Conservation (phyloP, 2,797 vertebrate species). For the Anolis apletophallus region DNA sequence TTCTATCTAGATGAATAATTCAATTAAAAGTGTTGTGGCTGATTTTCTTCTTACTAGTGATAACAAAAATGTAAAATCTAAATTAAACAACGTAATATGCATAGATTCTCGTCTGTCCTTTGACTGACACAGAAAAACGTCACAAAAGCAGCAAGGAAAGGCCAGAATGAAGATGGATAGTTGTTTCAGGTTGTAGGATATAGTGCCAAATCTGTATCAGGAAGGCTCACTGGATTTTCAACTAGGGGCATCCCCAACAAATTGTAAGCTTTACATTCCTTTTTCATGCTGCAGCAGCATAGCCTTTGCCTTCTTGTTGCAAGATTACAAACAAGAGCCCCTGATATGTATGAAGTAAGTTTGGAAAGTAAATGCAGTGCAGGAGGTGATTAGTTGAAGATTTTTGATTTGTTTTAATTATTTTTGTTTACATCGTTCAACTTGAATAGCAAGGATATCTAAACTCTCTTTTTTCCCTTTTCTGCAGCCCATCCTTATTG, state of each 20-base stretch:
- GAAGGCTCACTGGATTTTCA: background rate
- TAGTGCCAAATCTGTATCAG: background rate
- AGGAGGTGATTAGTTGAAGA: background rate
- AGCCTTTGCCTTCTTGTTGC: background rate
- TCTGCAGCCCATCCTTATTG: constrained; percentile 88
- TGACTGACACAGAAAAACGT: background rate
- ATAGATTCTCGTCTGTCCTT: background rate
- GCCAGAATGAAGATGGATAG: background rate
- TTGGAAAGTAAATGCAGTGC: background rate
- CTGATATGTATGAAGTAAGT: constrained; percentile 1
- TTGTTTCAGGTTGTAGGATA: background rate
- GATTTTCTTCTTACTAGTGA: background rate
- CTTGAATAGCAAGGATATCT: background rate
- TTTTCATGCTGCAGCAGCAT: background rate
- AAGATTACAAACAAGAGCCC: background rate
- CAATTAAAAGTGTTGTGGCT: background rate
- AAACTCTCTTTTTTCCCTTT: background rate
- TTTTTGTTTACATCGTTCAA: background rate
- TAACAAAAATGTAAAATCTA: background rate
- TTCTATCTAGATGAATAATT: background rate
- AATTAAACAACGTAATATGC: background rate
- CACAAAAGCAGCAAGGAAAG: background rate
- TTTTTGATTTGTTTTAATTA: background rate
- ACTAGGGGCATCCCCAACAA: background rate
- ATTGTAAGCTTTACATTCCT: background rate